phyloP scores from a whole-genome alignment of 2,797 vertebrate genomes.

The Tangara arthus region DNA sequence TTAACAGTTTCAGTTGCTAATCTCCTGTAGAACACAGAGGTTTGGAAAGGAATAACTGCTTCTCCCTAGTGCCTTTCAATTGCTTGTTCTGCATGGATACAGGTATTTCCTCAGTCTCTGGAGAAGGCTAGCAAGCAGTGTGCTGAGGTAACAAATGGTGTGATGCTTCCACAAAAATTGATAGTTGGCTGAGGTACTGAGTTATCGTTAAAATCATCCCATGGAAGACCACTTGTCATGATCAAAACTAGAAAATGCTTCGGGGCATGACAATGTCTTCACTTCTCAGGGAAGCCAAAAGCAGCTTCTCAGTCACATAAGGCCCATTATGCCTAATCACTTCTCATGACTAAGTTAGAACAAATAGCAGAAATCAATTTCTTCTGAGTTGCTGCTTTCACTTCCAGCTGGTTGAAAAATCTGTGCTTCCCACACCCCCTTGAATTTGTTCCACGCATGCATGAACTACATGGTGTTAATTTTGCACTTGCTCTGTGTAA shows the following conservation, averaged over 20 bases:
- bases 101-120: neutral
- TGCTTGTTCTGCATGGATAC: neutral
- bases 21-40: neutral
- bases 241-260: neutral
- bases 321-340: neutral
- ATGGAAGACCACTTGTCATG: neutral
- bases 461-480: neutral
- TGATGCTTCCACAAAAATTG: neutral
- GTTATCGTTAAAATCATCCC: neutral
- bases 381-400: neutral
- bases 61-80: neutral
- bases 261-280: neutral
- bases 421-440: neutral
- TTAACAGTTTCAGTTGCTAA: neutral
- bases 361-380: neutral
- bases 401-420: neutral
- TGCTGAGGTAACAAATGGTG: neutral
- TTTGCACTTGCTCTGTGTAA: neutral
- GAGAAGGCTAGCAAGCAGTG: neutral
- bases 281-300: neutral
- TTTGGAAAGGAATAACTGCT: neutral
- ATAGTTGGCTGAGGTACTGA: neutral
- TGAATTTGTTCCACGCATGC: neutral
- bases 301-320: neutral
- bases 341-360: neutral